Evolutionary conservation across 1,140 invertebrate species (phyloP).

Genomic region (Leguminivora glycinivorella): DNA sequence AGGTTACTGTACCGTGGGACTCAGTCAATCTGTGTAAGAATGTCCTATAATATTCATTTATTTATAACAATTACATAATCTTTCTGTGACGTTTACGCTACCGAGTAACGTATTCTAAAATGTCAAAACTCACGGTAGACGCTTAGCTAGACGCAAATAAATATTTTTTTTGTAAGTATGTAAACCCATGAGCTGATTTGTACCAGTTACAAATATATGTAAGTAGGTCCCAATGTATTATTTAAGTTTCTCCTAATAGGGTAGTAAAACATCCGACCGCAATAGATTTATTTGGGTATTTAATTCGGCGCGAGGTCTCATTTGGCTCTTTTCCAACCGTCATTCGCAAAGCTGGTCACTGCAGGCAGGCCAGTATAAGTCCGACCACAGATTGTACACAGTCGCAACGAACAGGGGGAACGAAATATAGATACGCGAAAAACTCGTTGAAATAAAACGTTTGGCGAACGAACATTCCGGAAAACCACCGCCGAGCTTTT

Average conservation of each 20-base stretch:
- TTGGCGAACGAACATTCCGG: not conserved
- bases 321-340: conserved; percentile 7
- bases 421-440: not conserved
- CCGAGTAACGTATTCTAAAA: no score
- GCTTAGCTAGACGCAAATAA: no score
- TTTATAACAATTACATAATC: no score
- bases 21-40: no score
- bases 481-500: not conserved
- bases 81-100: no score
- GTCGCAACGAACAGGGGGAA: not conserved
- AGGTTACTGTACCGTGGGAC: no score
- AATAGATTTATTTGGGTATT: conserved; percentile 27
- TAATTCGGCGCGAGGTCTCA: conserved; percentile 18
- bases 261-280: conserved; percentile 17
- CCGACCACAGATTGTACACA: not conserved
- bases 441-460: not conserved
- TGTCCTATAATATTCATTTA: no score
- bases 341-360: not conserved
- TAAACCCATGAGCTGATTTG: no score
- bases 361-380: not conserved
- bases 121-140: no score
- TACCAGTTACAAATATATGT: not conserved
- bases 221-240: not conserved
- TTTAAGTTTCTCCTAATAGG: conserved; percentile 1
- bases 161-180: no score